Conservation (phyloP, 2,113 vertebrate species). For the Labrus mixtus region DNA sequence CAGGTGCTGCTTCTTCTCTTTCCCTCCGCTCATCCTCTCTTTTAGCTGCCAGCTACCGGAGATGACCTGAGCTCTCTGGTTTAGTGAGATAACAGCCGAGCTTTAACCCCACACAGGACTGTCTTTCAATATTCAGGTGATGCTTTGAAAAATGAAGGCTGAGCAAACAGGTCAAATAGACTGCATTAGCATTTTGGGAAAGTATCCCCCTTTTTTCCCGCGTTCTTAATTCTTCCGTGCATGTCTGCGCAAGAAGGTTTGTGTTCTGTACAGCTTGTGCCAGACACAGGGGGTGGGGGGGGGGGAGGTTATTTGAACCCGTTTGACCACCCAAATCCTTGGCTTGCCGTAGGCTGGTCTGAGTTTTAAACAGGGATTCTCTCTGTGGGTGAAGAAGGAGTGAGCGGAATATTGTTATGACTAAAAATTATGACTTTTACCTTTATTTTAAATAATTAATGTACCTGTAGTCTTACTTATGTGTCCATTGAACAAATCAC, state of each 20-base stretch:
- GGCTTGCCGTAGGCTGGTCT: conserved; percentile 38
- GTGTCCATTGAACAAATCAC: no score
- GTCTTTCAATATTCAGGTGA: conserved; percentile 33
- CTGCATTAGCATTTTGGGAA: conserved; percentile 67
- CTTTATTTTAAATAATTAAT: background rate
- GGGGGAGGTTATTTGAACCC: conserved; percentile 12
- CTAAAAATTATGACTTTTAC: background rate
- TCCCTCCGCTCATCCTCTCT: background rate
- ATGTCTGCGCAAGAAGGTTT: conserved; percentile 1
- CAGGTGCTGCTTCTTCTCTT: background rate
- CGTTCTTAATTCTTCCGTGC: conserved; percentile 35
- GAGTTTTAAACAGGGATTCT: conserved; percentile 30
- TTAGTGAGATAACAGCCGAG: conserved; percentile 58
- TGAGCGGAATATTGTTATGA: conserved; percentile 2
- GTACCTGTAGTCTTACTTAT: no score
- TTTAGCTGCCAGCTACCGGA: conserved; percentile 33
- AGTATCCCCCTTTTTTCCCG: conserved; percentile 27
- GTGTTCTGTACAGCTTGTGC: conserved; percentile 54
- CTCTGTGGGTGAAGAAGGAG: conserved; percentile 4
- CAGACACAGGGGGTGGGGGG: conserved; percentile 27
- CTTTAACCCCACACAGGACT: conserved; percentile 45
- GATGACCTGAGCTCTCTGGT: conserved; percentile 51
- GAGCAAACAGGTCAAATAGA: conserved; percentile 50
- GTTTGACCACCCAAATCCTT: conserved; percentile 53
- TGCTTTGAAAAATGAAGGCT: conserved; percentile 38